These are phyloP conservation scores for Lepeophtheirus salmonis DNA, from an alignment of 1,140 invertebrate genomes.

Conservation along the genomic window DNA sequence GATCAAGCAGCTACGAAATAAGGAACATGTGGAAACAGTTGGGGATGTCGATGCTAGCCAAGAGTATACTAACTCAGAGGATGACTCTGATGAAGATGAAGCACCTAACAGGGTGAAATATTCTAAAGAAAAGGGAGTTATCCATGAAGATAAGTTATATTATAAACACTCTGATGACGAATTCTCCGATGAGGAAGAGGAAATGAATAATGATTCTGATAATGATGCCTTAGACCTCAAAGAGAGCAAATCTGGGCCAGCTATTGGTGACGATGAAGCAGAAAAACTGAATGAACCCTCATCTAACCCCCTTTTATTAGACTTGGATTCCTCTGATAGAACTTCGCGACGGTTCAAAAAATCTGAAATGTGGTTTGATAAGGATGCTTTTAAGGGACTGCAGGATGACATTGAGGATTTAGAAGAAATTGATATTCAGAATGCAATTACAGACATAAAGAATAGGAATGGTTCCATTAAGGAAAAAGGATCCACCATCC, in stretches of 20 bases:
- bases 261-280: conserved; percentile 18
- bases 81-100: conserved; percentile 6
- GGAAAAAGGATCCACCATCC: conserved; percentile 1
- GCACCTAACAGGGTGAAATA: not conserved
- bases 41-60: not conserved
- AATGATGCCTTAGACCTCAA: not conserved
- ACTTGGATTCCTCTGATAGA: conserved; percentile 53
- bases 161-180: not conserved
- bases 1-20: not conserved
- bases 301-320: conserved; percentile 58
- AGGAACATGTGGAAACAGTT: not conserved
- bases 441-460: conserved; percentile 11
- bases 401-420: conserved; percentile 18
- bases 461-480: conserved; percentile 10
- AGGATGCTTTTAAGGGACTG: conserved; percentile 29
- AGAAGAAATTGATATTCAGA: conserved; percentile 17
- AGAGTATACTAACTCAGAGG: not conserved
- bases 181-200: not conserved
- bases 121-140: not conserved
- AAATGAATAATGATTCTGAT: not conserved
- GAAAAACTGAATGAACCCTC: conserved; percentile 19
- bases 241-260: not conserved
- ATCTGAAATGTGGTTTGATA: conserved; percentile 71
- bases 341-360: conserved; percentile 48
- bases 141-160: not conserved